Conservation (phyloP, 2,888 invertebrate genomes). For the Torymus tubicola region DNA sequence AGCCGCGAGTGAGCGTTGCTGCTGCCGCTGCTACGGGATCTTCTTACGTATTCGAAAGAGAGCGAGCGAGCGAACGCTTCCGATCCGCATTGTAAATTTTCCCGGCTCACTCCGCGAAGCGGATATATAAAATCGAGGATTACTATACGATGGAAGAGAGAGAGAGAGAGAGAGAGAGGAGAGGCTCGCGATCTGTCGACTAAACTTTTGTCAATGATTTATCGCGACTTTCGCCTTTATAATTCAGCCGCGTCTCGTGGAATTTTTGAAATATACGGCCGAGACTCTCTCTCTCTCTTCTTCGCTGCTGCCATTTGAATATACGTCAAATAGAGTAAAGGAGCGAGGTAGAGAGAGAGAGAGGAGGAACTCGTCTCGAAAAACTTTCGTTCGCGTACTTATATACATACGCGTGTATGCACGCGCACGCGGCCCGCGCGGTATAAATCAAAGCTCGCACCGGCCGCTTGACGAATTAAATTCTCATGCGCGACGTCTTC, state of each 20-base stretch:
- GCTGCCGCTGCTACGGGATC: background rate
- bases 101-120: background rate
- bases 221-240: conserved; percentile 41
- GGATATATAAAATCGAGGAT: conserved; percentile 43
- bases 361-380: background rate
- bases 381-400: conserved; percentile 8
- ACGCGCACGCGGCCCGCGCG: background rate
- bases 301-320: background rate
- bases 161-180: too few relatives aligned
- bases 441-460: conserved; percentile 21
- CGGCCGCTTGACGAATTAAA: conserved; percentile 28
- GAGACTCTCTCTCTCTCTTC: background rate
- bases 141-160: background rate
- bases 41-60: conserved; percentile 31
- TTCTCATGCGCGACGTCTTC: background rate
- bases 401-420: background rate
- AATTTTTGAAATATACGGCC: conserved; percentile 27
- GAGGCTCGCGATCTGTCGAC: conserved; percentile 26
- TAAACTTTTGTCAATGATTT: conserved; percentile 52
- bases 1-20: background rate
- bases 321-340: conserved; percentile 21
- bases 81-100: conserved; percentile 47
- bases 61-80: conserved; percentile 15
- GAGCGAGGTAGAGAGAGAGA: background rate
- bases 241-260: conserved; percentile 31